Base-by-base conservation (phyloP, 1,140 invertebrate species). In the Lordiphosa collinella region DNA sequence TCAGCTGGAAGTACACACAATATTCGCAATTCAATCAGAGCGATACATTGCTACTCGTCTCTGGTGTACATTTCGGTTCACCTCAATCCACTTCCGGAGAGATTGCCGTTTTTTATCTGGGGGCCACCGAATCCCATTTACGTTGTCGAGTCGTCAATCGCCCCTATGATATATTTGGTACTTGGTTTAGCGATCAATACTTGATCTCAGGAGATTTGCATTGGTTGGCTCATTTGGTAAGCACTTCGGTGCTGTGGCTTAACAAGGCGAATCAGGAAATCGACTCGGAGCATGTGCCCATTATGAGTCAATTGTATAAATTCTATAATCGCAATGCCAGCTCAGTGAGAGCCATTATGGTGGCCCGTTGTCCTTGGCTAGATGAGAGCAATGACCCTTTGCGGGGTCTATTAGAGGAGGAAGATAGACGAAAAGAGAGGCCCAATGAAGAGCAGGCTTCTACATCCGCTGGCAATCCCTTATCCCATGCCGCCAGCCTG, bases 1-100 rank as follows among this genome's bases (percentile, higher is more conserved):
- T 95, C 72, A 93, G 92, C 57, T 97, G 96, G 96, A 96, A 96
- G 85, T 96, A 96, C 61, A 96, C 96, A 0, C 96, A 97, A 88
- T 97, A 94, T 87, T 96, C 95, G 2, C 94, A 96, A 88, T 97
- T 97, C 74, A 97, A 97, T 90, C 92, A 93, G 62, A 92, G 92
- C 5, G 95, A 97, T 90, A 96, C 94, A 1, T 89, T 96, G 6
- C 89, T 97, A 0, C 89, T 97, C 10, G 96, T 97, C 1, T 97
- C 95, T 35, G 96, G 96, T 16, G 95, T 96, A 37, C 94, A 96
- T 88, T 96, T 96, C 91, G 95, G 95, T 4, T 93, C 91, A n/a
- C 91, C 91, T 1, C 92, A 92, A 59, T 95, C 92, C 59, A 96
- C 94, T 7, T 95, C 94, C 1, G 96, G 96, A 10, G 96, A 97